Conservation (phyloP, 2,797 vertebrate species). For the Pempheris klunzingeri region DNA sequence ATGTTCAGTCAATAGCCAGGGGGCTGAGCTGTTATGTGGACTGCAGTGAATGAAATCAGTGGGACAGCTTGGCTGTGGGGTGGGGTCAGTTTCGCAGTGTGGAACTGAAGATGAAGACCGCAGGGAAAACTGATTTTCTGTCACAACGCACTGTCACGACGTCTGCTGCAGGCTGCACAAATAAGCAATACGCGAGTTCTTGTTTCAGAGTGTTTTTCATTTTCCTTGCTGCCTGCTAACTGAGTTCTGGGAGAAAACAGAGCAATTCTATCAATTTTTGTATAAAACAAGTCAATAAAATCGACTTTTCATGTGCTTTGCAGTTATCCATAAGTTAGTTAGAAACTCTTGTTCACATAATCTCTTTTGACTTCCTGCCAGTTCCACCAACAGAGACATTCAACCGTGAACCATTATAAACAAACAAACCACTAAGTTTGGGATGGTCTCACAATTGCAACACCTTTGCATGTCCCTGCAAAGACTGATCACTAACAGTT, state of each 20-base stretch:
- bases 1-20: conserved; percentile 46
- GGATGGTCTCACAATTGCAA: conserved; percentile 23
- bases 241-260: conserved; percentile 9
- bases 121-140: conserved; percentile 64
- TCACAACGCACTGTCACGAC: conserved; percentile 31
- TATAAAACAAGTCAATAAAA: background rate
- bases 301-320: conserved; percentile 2
- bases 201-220: background rate
- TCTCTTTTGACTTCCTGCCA: conserved; percentile 13
- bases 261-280: background rate
- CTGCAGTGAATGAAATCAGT: conserved; percentile 43
- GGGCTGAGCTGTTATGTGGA: conserved; percentile 13
- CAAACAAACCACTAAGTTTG: conserved; percentile 47
- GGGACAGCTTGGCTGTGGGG: conserved; percentile 29
- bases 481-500: conserved; percentile 16
- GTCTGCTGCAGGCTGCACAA: conserved; percentile 30
- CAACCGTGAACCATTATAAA: conserved; percentile 32
- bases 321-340: background rate
- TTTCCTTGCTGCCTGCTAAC: background rate
- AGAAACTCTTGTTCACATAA: conserved; percentile 4
- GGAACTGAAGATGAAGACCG: conserved; percentile 46
- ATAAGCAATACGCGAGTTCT: conserved; percentile 11
- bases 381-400: conserved; percentile 27
- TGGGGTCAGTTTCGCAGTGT: conserved; percentile 58
- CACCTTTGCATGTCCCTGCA: conserved; percentile 51